phyloP scores from a whole-genome alignment of 2,888 invertebrate species.

The Tuta absoluta region DNA sequence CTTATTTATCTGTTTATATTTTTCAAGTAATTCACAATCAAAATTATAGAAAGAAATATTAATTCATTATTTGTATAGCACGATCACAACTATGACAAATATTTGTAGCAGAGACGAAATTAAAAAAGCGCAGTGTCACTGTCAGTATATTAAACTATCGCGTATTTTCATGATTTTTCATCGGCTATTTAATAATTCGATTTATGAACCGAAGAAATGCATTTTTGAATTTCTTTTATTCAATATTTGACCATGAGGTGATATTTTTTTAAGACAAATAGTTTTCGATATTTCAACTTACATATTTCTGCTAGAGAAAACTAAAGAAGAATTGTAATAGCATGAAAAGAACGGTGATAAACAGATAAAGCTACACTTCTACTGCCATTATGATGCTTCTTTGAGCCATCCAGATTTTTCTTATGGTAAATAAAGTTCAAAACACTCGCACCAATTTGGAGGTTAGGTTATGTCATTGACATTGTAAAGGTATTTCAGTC shows the following conservation, averaged over 20 bases:
- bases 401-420: not conserved
- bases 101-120: not conserved
- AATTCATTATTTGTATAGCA: not conserved
- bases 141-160: too few relatives aligned
- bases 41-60: not conserved
- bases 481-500: not conserved
- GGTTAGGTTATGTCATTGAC: slow-evolving; percentile 5
- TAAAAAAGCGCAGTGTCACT: not conserved
- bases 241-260: too few relatives aligned
- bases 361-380: not conserved
- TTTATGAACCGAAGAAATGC: too few relatives aligned
- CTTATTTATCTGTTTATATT: not conserved
- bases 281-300: not conserved
- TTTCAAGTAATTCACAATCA: not conserved
- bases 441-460: not conserved
- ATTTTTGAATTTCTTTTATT: too few relatives aligned
- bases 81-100: not conserved
- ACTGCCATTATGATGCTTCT: not conserved
- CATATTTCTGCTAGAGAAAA: not conserved
- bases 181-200: too few relatives aligned
- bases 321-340: not conserved
- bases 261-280: too few relatives aligned
- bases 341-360: not conserved
- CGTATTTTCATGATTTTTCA: too few relatives aligned
- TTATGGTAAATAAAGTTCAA: not conserved